phyloP scores from a whole-genome alignment of 2,888 invertebrate genomes.

The Dasypolia templi region DNA sequence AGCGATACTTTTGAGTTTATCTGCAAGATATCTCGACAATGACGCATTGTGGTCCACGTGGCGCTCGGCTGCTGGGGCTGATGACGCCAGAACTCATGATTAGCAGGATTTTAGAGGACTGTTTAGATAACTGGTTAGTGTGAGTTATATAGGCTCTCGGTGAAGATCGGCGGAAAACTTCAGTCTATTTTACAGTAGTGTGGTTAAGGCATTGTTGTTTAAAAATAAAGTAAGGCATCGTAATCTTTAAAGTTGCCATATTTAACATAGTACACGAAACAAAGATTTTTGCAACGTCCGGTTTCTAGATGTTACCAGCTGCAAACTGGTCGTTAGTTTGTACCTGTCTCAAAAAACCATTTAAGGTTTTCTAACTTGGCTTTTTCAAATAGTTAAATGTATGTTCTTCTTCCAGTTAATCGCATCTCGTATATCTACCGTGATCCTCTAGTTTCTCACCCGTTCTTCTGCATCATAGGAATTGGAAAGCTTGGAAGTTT shows the following conservation, averaged over 20 bases:
- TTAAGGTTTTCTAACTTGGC: no score
- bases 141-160: no score
- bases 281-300: no score
- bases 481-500: background rate
- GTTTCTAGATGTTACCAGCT: no score
- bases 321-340: no score
- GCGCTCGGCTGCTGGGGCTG: conserved; percentile 23
- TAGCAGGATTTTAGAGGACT: conserved; percentile 5
- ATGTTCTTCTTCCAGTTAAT: background rate
- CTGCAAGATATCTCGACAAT: conserved; percentile 31
- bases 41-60: conserved; percentile 50
- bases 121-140: conserved; percentile 2
- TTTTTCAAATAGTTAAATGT: background rate
- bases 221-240: no score
- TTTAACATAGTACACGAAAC: no score
- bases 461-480: background rate
- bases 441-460: background rate
- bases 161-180: no score
- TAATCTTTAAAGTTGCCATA: no score
- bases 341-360: no score
- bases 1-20: conserved; percentile 44
- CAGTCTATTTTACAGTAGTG: no score
- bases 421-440: background rate
- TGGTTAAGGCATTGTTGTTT: no score
- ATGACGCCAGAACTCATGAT: conserved; percentile 17